phyloP scores from a whole-genome alignment of 2,888 invertebrate species.

The Meta bourneti region DNA sequence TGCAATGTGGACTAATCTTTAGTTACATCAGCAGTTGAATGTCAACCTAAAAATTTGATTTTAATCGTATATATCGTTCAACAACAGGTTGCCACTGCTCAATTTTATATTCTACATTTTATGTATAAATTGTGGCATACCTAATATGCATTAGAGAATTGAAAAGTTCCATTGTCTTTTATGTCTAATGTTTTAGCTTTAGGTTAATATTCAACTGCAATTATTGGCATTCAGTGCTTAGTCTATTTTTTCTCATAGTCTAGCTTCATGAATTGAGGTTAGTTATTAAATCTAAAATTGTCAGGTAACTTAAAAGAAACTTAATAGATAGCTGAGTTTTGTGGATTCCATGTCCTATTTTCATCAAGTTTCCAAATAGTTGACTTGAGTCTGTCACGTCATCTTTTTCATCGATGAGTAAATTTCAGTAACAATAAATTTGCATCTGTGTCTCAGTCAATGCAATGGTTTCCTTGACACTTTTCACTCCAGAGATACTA shows the following conservation, averaged over 20 bases:
- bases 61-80: constrained; percentile 32
- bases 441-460: not conserved
- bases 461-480: constrained; percentile 19
- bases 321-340: too few species aligned
- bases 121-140: constrained; percentile 52
- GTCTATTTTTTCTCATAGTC: too few species aligned
- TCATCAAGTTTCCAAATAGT: too few species aligned
- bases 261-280: too few species aligned
- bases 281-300: too few species aligned
- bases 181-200: constrained; percentile 16
- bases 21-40: constrained; percentile 28
- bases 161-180: constrained; percentile 34
- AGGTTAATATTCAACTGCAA: constrained; percentile 48
- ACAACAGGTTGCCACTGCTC: constrained; percentile 61
- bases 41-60: constrained; percentile 47
- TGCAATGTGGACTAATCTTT: not conserved
- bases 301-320: too few species aligned
- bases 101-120: constrained; percentile 56
- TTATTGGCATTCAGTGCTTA: too few species aligned
- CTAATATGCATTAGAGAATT: constrained; percentile 36
- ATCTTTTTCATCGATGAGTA: too few species aligned
- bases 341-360: too few species aligned
- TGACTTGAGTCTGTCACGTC: too few species aligned
- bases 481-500: constrained; percentile 13
- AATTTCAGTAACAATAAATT: too few species aligned